Evolutionary conservation across 2,888 invertebrate genomes (phyloP), one percentile per base, ranked within the genome.

Genomic region (Eupithecia inturbata): DNA sequence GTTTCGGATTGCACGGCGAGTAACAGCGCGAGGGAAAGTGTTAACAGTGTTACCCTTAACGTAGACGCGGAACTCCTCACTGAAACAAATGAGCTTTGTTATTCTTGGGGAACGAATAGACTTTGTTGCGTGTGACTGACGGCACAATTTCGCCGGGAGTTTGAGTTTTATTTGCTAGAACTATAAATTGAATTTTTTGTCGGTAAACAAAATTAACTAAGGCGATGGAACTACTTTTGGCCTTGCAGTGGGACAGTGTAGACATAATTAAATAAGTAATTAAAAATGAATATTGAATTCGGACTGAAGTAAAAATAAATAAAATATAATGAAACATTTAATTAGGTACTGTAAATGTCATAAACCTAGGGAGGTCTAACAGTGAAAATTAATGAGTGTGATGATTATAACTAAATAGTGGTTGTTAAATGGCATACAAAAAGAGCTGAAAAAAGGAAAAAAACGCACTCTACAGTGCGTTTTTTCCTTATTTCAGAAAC

Each of bases 1-100:
- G 93, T 92, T 86, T 88, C 86, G 86, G 89, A 90, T 89, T 88
- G 87, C 82, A 90, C 79, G 82, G 87, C 85, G 85, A 90, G 83
- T 83, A 87, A 85, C 83, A 88, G 84, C 81, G 86, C 83, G 81
- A 92, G 85, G 74, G 89, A 87, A 88, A 93, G 87, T 90, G 89
- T 88, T 91, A 93, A 90, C 88, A 92, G 84, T 79, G 85, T 90
- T 89, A 91, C 85, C 87, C 88, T 91, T 85, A 89, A 84, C 83
- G 88, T 83, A 81, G 89, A 83, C 81, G 84, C 83, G 79, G 92
- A 89, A 87, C 93, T 94, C 88, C 92, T 84, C 87, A 94, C 93
- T 93, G 92, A 81, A 93, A 93, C 91, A 93, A 91, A 91, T 81
- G 89, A 87, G 81, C 78, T 82, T 80, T 82, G 83, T 88, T 86